Conservation (phyloP, 2,113 vertebrate species). For the Halichoeres trimaculatus region DNA sequence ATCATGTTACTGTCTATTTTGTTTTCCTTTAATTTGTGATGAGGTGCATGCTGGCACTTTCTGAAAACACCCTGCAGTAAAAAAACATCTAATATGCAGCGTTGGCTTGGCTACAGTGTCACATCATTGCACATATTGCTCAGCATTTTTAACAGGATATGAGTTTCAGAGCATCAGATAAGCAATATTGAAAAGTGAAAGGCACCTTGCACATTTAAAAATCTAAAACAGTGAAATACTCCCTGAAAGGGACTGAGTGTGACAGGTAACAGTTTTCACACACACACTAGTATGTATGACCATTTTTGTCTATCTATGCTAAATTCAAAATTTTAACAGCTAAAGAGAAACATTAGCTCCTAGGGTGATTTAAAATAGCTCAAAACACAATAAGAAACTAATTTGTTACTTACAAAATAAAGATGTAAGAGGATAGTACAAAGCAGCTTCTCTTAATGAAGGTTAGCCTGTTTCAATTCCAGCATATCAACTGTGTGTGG, state of each 20-base stretch:
- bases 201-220: not conserved
- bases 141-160: not conserved
- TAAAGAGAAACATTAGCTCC: too few species aligned
- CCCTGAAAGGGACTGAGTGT: not conserved
- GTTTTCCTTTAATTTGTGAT: not conserved
- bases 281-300: too few species aligned
- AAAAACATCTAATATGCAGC: not conserved
- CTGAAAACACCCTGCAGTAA: not conserved
- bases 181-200: not conserved
- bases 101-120: not conserved
- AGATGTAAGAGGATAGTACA: too few species aligned
- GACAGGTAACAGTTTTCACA: not conserved
- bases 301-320: too few species aligned
- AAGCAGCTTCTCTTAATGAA: not conserved
- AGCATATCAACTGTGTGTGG: not conserved
- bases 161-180: not conserved
- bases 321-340: too few species aligned
- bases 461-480: not conserved
- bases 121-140: not conserved
- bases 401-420: too few species aligned
- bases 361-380: too few species aligned
- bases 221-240: not conserved
- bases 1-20: not conserved
- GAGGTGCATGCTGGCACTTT: not conserved
- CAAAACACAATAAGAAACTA: too few species aligned